A percentile compares a stretch with the other conserved stretches of the same genome.
Evolutionary conservation across 2,797 vertebrate species (phyloP).

Genomic region (Enteromius anoplus): DNA sequence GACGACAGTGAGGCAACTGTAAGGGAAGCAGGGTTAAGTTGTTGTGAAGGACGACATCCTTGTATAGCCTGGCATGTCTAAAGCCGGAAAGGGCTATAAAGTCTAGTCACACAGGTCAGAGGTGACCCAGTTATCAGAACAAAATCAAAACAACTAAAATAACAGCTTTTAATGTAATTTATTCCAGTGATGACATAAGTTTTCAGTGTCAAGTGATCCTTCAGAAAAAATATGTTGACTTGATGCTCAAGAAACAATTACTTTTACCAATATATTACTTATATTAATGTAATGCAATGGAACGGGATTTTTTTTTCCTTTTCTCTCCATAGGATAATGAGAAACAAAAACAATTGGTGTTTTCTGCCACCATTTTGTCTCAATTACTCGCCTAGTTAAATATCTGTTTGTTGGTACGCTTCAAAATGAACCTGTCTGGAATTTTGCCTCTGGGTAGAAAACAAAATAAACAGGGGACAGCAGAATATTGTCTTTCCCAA

Average conservation of each 20-base stretch:
- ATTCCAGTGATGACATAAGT: not conserved
- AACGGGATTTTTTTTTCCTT: not conserved
- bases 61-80: not conserved
- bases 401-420: conserved; percentile 7
- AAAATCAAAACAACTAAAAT: not conserved
- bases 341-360: not conserved
- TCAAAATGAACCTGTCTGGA: not conserved
- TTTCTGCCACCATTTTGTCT: not conserved
- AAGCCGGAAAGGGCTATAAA: conserved; percentile 7
- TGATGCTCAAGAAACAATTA: not conserved
- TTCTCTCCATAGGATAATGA: not conserved
- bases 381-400: not conserved
- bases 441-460: conserved; percentile 9
- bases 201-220: not conserved
- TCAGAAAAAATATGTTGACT: not conserved
- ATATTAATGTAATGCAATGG: not conserved
- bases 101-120: not conserved
- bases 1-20: not conserved
- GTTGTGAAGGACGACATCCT: conserved; percentile 4
- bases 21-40: not conserved
- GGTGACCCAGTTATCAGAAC: not conserved
- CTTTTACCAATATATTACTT: not conserved
- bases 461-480: not conserved
- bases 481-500: conserved; percentile 16
- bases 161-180: not conserved